phyloP scores from a whole-genome alignment of 2,888 invertebrate species.

The Drosophila mayaguana region DNA sequence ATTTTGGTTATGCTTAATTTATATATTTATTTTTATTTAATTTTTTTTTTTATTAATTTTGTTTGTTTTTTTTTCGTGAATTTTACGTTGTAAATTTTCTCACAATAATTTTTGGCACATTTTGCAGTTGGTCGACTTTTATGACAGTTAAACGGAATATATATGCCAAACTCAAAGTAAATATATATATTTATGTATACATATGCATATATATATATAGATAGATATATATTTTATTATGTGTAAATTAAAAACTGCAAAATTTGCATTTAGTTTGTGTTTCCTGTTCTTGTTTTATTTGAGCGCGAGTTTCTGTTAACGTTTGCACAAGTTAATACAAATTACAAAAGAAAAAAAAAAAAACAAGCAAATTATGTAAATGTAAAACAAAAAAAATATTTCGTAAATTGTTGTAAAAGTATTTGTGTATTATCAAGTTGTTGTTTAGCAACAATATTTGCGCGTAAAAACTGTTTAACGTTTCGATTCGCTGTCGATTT shows the following conservation, averaged over 20 bases:
- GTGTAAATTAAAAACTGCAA: constrained; percentile 24
- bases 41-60: not conserved
- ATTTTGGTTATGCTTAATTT: not conserved
- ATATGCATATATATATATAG: not conserved
- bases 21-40: not conserved
- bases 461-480: constrained; percentile 21
- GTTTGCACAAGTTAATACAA: constrained; percentile 17
- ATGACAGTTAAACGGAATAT: constrained; percentile 3
- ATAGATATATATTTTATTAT: not conserved
- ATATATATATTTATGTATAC: not conserved
- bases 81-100: not conserved
- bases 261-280: constrained; percentile 28
- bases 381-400: constrained; percentile 1
- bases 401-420: not conserved
- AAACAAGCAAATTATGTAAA: constrained; percentile 5
- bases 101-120: not conserved
- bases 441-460: constrained; percentile 12
- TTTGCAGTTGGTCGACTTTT: constrained; percentile 1
- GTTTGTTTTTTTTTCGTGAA: constrained; percentile 4
- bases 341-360: not conserved
- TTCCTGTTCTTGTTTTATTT: not conserved
- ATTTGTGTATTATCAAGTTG: not conserved
- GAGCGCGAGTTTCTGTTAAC: constrained; percentile 30
- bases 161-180: constrained; percentile 2
- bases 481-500: constrained; percentile 16